phyloP scores from a whole-genome alignment of 1,140 invertebrate species.

The Saccostrea echinata region DNA sequence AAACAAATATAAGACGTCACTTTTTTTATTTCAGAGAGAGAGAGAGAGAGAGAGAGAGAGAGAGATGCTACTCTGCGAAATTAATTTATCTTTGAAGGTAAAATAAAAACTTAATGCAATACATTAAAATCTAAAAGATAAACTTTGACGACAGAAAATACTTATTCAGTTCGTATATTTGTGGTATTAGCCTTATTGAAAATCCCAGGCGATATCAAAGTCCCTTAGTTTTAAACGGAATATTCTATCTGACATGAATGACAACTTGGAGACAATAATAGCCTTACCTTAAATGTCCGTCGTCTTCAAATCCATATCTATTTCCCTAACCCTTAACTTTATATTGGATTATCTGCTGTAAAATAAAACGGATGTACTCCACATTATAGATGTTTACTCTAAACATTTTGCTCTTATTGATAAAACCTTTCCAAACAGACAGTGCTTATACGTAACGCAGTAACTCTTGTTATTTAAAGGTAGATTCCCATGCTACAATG shows the following conservation, averaged over 20 bases:
- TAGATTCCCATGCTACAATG: neutral
- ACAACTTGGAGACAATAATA: neutral
- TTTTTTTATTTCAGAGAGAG: too few relatives aligned
- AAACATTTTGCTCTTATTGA: conserved; percentile 21
- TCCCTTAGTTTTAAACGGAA: neutral
- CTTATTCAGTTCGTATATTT: too few relatives aligned
- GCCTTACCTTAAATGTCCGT: conserved; percentile 18
- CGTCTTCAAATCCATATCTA: conserved; percentile 4
- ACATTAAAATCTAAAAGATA: too few relatives aligned
- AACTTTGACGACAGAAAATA: too few relatives aligned
- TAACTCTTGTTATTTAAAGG: neutral
- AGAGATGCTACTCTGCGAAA: too few relatives aligned
- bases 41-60: too few relatives aligned
- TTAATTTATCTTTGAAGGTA: too few relatives aligned
- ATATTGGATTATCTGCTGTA: conserved; percentile 5
- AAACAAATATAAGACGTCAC: too few relatives aligned
- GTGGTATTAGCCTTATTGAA: too few relatives aligned
- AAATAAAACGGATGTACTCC: conserved; percentile 31
- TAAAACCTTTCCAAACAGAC: conserved; percentile 17
- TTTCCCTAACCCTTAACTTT: conserved; percentile 24
- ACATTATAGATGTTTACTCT: conserved; percentile 28
- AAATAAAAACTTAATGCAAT: too few relatives aligned
- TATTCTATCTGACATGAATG: too few relatives aligned
- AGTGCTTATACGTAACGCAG: conserved; percentile 9
- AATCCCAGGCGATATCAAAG: too few relatives aligned